Percentiles rank a stretch among this genome's conserved stretches.
phyloP scores from a whole-genome alignment of 1,140 invertebrate genomes.

The Pogonomyrmex californicus region DNA sequence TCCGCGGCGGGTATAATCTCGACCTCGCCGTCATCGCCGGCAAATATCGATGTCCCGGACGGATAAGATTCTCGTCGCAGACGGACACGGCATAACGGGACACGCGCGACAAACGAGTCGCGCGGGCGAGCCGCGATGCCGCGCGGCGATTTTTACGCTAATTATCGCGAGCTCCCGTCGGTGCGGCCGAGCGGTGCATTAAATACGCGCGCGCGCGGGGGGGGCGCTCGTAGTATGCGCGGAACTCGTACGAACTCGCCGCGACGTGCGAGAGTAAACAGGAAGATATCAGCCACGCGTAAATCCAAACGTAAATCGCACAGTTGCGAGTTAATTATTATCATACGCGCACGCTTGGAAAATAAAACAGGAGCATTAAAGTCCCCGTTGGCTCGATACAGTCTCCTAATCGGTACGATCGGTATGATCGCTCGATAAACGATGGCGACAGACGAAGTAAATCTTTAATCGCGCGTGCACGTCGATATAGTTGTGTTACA shows the following conservation, averaged over 20 bases:
- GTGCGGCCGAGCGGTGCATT: slow-evolving; percentile 12
- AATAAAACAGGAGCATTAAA: slow-evolving; percentile 26
- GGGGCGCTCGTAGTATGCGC: slow-evolving; percentile 4
- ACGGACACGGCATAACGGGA: slow-evolving; percentile 45
- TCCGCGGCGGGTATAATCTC: slow-evolving; percentile 40
- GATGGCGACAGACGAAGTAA: not conserved
- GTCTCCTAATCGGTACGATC: slow-evolving; percentile 28
- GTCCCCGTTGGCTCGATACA: not conserved
- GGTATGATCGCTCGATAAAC: not conserved
- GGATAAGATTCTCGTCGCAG: slow-evolving; percentile 53
- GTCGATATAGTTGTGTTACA: slow-evolving; percentile 6
- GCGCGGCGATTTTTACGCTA: slow-evolving; percentile 46
- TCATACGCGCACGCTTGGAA: not conserved
- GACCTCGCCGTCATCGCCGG: slow-evolving; percentile 36
- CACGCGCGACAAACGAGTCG: slow-evolving; percentile 39
- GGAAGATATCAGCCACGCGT: slow-evolving; percentile 36
- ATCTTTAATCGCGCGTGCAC: not conserved
- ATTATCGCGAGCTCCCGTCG: slow-evolving; percentile 47
- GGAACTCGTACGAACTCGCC: not conserved
- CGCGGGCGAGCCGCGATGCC: not conserved
- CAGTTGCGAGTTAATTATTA: slow-evolving; percentile 22
- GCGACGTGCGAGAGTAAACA: slow-evolving; percentile 20
- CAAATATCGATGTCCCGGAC: slow-evolving; percentile 52
- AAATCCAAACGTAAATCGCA: slow-evolving; percentile 33
- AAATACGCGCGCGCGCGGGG: not conserved